Conservation (phyloP, 2,113 vertebrate species). For the Cacatua alba region DNA sequence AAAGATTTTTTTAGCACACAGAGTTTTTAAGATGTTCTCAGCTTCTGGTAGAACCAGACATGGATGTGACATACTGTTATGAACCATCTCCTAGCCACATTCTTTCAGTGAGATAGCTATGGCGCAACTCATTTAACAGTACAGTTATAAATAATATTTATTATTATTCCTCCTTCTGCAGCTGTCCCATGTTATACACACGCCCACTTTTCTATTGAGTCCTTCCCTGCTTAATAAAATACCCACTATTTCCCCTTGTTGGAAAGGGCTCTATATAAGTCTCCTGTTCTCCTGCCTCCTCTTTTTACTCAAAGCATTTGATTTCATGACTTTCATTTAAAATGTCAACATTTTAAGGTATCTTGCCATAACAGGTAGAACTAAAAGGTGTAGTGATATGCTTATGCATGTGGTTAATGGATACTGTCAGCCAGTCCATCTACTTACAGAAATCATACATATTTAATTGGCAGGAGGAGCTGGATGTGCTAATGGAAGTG, state of each 20-base stretch:
- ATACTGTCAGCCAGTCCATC: background rate
- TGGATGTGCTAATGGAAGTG: background rate
- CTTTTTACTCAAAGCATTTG: background rate
- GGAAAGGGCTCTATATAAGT: background rate
- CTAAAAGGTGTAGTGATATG: background rate
- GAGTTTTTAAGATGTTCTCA: too few species aligned
- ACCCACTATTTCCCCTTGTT: background rate
- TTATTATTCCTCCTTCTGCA: too few species aligned
- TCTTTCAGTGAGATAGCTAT: too few species aligned
- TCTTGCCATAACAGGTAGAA: background rate
- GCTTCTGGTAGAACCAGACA: too few species aligned
- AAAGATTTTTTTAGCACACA: too few species aligned
- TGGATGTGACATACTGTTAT: too few species aligned
- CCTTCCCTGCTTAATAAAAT: too few species aligned
- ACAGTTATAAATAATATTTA: too few species aligned
- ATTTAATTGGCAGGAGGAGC: background rate
- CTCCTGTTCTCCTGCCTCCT: background rate
- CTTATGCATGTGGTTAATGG: background rate
- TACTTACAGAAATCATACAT: background rate
- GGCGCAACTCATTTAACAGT: too few species aligned
- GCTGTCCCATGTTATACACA: too few species aligned
- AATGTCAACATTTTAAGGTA: background rate
- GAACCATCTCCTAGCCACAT: too few species aligned
- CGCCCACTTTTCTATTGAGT: too few species aligned
- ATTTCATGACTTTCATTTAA: background rate